These are phyloP conservation scores for Polydrusus tereticollis DNA, from an alignment of 2,888 invertebrate genomes.

Conservation along the genomic window DNA sequence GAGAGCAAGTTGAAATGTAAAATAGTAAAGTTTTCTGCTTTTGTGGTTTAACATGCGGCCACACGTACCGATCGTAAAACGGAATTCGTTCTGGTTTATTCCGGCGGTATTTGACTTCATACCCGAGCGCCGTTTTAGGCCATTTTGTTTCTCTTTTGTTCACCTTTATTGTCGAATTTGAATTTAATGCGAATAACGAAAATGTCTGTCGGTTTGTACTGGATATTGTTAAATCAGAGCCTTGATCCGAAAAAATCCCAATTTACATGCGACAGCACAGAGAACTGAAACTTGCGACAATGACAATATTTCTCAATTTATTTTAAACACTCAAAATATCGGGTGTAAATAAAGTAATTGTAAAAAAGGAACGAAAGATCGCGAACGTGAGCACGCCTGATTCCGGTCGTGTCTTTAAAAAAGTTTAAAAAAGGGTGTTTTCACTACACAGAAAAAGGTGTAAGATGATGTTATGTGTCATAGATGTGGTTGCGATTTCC, in stretches of 20 bases:
- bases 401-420: no score
- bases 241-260: neutral
- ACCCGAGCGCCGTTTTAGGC: conserved; percentile 4
- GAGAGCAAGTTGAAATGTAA: conserved; percentile 22
- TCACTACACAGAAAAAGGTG: no score
- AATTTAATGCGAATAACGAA: conserved; percentile 8
- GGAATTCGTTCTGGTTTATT: conserved; percentile 20
- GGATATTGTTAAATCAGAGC: neutral
- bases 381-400: no score
- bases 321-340: no score
- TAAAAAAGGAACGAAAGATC: no score
- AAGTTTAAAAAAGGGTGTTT: no score
- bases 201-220: neutral
- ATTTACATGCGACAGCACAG: neutral
- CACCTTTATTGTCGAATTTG: conserved; percentile 12
- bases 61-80: conserved; percentile 33
- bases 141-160: conserved; percentile 22
- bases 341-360: no score
- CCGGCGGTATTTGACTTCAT: conserved; percentile 5
- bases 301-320: no score
- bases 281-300: no score
- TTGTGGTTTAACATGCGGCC: conserved; percentile 24
- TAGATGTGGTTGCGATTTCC: no score
- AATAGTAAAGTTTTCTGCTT: conserved; percentile 18
- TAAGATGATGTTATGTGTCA: no score